Percentiles rank a stretch among this genome's conserved stretches.
These are phyloP conservation scores for Orthosia incerta DNA, from an alignment of 2,888 invertebrate species.

Conservation along the genomic window DNA sequence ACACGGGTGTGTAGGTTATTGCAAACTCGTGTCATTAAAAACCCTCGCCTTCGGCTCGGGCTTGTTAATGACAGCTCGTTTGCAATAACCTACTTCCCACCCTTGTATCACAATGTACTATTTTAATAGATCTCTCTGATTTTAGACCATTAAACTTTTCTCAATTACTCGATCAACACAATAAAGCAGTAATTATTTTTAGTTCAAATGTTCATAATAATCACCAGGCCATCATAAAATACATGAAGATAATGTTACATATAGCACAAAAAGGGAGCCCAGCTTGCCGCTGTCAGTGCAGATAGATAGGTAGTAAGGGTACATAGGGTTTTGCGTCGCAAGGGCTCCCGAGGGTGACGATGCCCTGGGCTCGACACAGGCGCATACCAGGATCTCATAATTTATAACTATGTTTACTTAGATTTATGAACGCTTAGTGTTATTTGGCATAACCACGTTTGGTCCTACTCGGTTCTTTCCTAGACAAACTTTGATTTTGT, in stretches of 20 bases:
- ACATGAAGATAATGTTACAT: slow-evolving; percentile 65
- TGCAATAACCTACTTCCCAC: too few species aligned
- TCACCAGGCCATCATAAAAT: slow-evolving; percentile 71
- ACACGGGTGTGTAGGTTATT: too few species aligned
- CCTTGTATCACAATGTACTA: too few species aligned
- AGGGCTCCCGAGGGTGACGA: slow-evolving; percentile 79
- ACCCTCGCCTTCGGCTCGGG: too few species aligned
- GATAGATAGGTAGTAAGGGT: slow-evolving; percentile 51
- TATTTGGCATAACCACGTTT: slow-evolving; percentile 4
- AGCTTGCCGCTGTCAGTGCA: slow-evolving; percentile 64
- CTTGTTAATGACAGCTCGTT: too few species aligned
- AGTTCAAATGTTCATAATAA: neutral
- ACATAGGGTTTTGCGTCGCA: slow-evolving; percentile 71
- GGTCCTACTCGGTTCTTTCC: neutral
- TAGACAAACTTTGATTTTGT: slow-evolving; percentile 22
- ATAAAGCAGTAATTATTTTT: too few species aligned
- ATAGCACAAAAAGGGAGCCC: slow-evolving; percentile 58
- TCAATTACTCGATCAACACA: too few species aligned
- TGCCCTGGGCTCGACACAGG: slow-evolving; percentile 68
- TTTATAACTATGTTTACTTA: slow-evolving; percentile 46
- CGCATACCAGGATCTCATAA: slow-evolving; percentile 68
- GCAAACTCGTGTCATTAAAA: too few species aligned
- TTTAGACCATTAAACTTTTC: neutral
- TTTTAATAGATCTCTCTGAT: neutral
- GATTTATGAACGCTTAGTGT: slow-evolving; percentile 1